Conservation (phyloP, 2,888 invertebrate species). For the Liodrosophila aerea region DNA sequence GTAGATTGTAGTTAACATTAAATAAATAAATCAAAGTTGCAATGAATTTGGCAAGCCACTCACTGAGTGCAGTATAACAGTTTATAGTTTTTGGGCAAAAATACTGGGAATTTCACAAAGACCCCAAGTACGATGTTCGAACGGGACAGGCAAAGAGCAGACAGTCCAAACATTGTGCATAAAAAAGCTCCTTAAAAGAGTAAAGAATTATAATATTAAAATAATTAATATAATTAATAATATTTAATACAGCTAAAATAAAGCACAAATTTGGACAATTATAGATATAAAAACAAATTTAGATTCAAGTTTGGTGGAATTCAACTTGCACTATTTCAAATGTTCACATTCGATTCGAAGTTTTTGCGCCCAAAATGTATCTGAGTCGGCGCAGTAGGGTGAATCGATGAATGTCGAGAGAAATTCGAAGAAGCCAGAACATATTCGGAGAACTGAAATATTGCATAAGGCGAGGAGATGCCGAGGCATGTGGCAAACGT, state of each 20-base stretch:
- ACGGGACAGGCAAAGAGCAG: too few relatives aligned
- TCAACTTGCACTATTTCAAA: slow-evolving; percentile 39
- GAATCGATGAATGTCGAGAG: slow-evolving; percentile 62
- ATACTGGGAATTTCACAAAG: slow-evolving; percentile 52
- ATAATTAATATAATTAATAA: not conserved
- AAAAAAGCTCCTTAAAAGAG: too few relatives aligned
- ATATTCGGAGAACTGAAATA: slow-evolving; percentile 15
- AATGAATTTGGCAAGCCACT: too few relatives aligned
- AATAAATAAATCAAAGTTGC: too few relatives aligned
- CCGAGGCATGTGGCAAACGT: too few relatives aligned
- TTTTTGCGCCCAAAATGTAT: slow-evolving; percentile 32
- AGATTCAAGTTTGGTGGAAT: too few relatives aligned
- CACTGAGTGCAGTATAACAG: slow-evolving; percentile 58
- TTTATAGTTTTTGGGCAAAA: slow-evolving; percentile 42
- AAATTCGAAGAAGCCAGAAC: slow-evolving; percentile 27
- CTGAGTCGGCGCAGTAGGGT: slow-evolving; percentile 76
- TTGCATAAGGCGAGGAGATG: not conserved
- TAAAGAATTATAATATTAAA: too few relatives aligned
- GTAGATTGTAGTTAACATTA: too few relatives aligned
- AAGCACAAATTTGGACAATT: too few relatives aligned
- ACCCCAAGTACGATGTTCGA: too few relatives aligned
- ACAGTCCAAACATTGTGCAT: too few relatives aligned
- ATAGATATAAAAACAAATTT: not conserved
- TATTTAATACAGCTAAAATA: too few relatives aligned
- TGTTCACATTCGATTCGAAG: slow-evolving; percentile 24